Evolutionary conservation across 1,140 invertebrate species (phyloP), one percentile per base, ranked within the genome.

Genomic region (Tigriopus japonicus): DNA sequence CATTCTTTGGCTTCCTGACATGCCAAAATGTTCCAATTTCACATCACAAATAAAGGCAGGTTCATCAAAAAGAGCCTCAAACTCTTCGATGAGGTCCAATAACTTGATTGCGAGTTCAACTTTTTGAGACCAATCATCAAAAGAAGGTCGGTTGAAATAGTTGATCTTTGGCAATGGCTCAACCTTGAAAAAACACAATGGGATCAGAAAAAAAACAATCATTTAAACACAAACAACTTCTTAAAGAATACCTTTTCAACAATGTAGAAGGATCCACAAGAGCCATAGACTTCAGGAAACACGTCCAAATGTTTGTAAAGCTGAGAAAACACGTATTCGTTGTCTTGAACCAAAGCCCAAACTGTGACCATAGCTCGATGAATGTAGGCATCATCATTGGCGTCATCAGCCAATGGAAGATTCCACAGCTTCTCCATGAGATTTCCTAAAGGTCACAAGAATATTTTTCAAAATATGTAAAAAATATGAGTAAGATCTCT

Each of bases 1-100:
- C 9, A 73, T 63, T 6, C 62, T 52, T 1, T 71, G 73, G 42
- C 75, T 73, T 2, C 71, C 67, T 10, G 74, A 70, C 0, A 81
- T 60, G 5, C 81, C 81, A 70, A 84, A 84, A 67, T 83, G 78
- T 45, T 76, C 74, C 23, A 78, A 71, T 69, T 82, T 81, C 0
- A 84, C 71, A 69, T 83, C 80, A 69, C 81, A 84, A 1, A 83
- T 67, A 65, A 79, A 72, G 42, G 82, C 70, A 5, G 76, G 75
- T 65, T 81, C 74, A 9, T 72, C 69, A 61, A 79, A 75, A 52
- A 70, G 71, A 9, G 66, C 72, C 19, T 82, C 77, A 15, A 83
- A 64, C 56, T 76, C 74, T 24, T 78, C 73, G 2, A 82, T 65
- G 14, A 81, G 69, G 63, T 82, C 77, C 40, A 83, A 63, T 6